Percentiles rank a stretch among this genome's conserved stretches.
Conservation (phyloP, 2,113 vertebrate genomes). For the Dromas ardeola region DNA sequence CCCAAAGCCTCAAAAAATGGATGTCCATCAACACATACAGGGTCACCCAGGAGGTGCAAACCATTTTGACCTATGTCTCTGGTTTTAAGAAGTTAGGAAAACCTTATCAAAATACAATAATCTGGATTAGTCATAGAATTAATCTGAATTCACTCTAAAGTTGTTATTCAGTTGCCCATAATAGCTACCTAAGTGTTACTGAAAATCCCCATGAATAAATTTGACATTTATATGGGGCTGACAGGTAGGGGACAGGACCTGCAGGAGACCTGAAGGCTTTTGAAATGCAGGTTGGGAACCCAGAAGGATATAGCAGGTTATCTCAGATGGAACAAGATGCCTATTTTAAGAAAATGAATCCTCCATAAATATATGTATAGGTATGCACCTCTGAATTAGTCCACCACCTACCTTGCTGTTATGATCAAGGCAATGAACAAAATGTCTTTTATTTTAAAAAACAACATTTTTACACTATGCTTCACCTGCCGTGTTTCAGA, state of each 20-base stretch:
- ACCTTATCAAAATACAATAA: neutral
- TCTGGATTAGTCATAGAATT: neutral
- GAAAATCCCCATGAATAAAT: neutral
- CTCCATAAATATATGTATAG: neutral
- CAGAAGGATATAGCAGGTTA: neutral
- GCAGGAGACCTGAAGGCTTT: neutral
- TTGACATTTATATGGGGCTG: neutral
- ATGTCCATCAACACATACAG: neutral
- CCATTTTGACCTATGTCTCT: neutral
- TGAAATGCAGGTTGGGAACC: neutral
- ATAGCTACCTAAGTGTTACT: neutral
- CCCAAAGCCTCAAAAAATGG: neutral
- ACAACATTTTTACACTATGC: neutral
- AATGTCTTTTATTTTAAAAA: neutral
- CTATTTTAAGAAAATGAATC: neutral
- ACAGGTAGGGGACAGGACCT: neutral
- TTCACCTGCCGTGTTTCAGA: neutral
- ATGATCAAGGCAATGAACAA: neutral
- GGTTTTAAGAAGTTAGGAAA: neutral
- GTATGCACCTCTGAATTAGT: neutral
- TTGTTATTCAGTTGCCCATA: neutral
- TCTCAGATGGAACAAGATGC: neutral
- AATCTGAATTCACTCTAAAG: neutral
- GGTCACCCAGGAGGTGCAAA: neutral
- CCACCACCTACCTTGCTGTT: neutral